These are phyloP conservation scores for Halichoeres trimaculatus DNA, from an alignment of 2,113 vertebrate genomes.

Conservation along the genomic window DNA sequence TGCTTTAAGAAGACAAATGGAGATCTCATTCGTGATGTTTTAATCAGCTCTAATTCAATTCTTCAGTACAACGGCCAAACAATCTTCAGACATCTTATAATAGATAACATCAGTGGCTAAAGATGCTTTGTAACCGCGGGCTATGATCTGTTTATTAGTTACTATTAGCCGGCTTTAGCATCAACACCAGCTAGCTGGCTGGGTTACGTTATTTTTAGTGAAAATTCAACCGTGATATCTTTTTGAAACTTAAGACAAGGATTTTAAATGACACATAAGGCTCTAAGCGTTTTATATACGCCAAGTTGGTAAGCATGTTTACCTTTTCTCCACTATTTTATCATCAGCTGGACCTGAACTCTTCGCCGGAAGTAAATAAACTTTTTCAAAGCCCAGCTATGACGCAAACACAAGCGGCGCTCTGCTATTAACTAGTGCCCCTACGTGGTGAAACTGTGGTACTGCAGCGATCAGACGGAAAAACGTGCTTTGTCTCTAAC, in stretches of 20 bases:
- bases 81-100: not conserved
- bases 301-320: conserved; percentile 3
- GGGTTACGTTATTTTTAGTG: not conserved
- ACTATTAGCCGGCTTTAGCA: conserved; percentile 39
- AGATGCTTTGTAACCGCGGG: conserved; percentile 6
- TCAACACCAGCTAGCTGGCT: not conserved
- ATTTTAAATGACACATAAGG: fast-evolving
- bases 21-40: not conserved
- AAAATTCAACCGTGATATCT: not conserved
- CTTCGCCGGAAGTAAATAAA: conserved; percentile 71
- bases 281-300: fast-evolving
- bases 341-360: conserved; percentile 43
- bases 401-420: not conserved
- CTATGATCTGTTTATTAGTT: conserved; percentile 14
- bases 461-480: conserved; percentile 23
- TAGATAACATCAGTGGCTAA: not conserved
- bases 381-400: conserved; percentile 8
- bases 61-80: too few relatives aligned
- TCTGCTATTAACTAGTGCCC: not conserved
- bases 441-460: conserved; percentile 34
- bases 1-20: not conserved
- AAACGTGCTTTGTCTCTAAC: not conserved
- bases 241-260: fast-evolving
- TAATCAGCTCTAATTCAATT: not conserved
- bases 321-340: conserved; percentile 55